Base-by-base conservation (phyloP, 2,113 vertebrate species). In the Cebus imitator region DNA sequence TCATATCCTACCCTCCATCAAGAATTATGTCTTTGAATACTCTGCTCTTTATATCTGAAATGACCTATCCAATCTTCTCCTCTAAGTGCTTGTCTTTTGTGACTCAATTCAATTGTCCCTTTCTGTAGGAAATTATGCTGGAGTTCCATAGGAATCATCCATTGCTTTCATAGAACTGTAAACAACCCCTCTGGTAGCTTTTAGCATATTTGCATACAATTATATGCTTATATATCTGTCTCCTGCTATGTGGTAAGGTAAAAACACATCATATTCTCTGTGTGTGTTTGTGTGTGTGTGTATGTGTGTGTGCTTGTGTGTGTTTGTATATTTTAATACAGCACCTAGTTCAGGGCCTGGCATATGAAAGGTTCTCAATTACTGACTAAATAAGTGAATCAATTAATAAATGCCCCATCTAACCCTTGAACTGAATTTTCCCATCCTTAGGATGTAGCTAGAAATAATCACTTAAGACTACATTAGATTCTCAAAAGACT, bases 11-110 rank as follows among this genome's bases (percentile, higher is more conserved):
- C 23, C 1, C n/a, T 10, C 23, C 7, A 7, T 81, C 40, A 57
- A 55, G 25, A 84, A 50, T 66, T 58, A 83, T 61, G 30, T 40
- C 32, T 95, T 81, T 93, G 89, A 73, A 57, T 76, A 64, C 17
- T 78, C 35, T 93, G 27, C 6, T 87, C n/a, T 57, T 86, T 85
- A 12, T 58, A 12, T 90, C n/a, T 57, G 64, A 94, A 70, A 50
- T 86, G 78, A n/a, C 43, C 12, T 72, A 6, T 70, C 11, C 57
- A 8, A 61, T 3, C 10, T 83, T 73, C 58, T 76, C 32, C 18
- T 94, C 37, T 37, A 23, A 84, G 8, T 82, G 43, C 45, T 72
- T 87, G 18, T 57, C 76, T 72, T 78, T 90, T 55, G 61, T 32
- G 57, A 52, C 48, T 61, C 12, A 7, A 11, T 86, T 85, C 43